Conservation (phyloP, 30 jellyfish, hydroid and myxozoan genomes). For the Chironex yamaguchii region DNA sequence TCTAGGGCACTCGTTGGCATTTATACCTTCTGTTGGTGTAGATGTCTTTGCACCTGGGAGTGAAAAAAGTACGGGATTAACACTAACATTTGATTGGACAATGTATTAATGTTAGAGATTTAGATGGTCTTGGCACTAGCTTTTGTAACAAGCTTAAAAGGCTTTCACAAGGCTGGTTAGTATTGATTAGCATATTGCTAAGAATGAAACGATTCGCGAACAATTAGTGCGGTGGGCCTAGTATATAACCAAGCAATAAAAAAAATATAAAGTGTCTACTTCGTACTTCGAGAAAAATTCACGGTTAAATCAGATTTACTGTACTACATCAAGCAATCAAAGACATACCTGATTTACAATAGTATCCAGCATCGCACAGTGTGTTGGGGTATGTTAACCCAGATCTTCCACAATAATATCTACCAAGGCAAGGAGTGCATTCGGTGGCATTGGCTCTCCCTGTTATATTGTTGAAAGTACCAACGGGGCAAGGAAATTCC, state of each 20-base stretch:
- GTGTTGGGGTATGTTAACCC: constrained; percentile 91
- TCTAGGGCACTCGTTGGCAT: constrained; percentile 90
- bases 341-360: constrained; percentile 84
- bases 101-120: constrained; percentile 87
- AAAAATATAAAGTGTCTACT: too few relatives aligned
- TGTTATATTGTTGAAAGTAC: constrained; percentile 88
- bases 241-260: too few relatives aligned
- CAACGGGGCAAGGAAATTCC: constrained; percentile 86
- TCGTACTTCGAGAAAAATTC: too few relatives aligned
- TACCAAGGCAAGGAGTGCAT: constrained; percentile 93
- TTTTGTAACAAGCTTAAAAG: background rate
- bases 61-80: background rate
- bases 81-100: constrained; percentile 64
- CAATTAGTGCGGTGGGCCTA: too few relatives aligned
- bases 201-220: too few relatives aligned
- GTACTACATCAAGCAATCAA: too few relatives aligned
- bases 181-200: background rate
- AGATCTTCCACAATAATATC: constrained; percentile 88
- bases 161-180: background rate
- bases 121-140: too few relatives aligned
- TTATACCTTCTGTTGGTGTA: constrained; percentile 92
- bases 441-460: constrained; percentile 82
- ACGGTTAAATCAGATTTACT: too few relatives aligned
- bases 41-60: constrained; percentile 89
- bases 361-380: constrained; percentile 87